phyloP scores from a whole-genome alignment of 1,140 invertebrate genomes.

The Globodera ellingtonae region DNA sequence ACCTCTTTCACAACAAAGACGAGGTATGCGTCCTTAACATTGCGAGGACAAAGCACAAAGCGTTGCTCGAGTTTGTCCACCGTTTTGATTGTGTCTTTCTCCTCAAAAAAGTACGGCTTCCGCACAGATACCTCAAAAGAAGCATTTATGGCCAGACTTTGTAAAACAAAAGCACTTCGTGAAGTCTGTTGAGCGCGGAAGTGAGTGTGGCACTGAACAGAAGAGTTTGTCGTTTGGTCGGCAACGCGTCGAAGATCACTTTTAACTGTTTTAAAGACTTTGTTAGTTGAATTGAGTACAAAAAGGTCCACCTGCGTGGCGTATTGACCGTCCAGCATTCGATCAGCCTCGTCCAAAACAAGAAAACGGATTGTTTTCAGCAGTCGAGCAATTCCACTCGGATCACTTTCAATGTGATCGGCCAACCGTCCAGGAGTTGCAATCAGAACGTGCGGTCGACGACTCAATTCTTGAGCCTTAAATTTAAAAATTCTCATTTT shows the following conservation, averaged over 20 bases:
- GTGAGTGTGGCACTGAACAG: conserved; percentile 87
- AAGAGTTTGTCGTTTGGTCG: conserved; percentile 83
- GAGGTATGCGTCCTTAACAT: conserved; percentile 86
- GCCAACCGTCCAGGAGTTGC: conserved; percentile 91
- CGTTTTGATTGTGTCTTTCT: conserved; percentile 70
- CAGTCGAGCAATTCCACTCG: conserved; percentile 24
- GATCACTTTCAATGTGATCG: conserved; percentile 56
- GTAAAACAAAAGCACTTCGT: conserved; percentile 34
- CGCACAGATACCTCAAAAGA: conserved; percentile 55
- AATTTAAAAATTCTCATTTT: not conserved
- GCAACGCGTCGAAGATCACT: conserved; percentile 85
- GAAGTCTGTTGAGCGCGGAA: conserved; percentile 46
- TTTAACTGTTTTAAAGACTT: conserved; percentile 71
- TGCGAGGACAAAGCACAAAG: conserved; percentile 73
- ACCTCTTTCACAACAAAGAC: conserved; percentile 79
- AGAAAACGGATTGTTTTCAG: conserved; percentile 53
- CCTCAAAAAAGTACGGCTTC: conserved; percentile 71
- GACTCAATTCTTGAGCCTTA: conserved; percentile 32
- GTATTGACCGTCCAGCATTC: conserved; percentile 60
- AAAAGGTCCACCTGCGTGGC: conserved; percentile 33
- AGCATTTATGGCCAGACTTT: conserved; percentile 10
- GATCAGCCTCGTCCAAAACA: conserved; percentile 63
- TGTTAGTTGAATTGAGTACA: not conserved
- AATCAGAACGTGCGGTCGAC: conserved; percentile 73
- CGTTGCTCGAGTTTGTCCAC: conserved; percentile 32